A percentile compares a stretch with the other conserved stretches of the same genome.
Evolutionary conservation across 2,113 vertebrate genomes (phyloP).

Genomic region (Protobothrops mucrosquamatus): DNA sequence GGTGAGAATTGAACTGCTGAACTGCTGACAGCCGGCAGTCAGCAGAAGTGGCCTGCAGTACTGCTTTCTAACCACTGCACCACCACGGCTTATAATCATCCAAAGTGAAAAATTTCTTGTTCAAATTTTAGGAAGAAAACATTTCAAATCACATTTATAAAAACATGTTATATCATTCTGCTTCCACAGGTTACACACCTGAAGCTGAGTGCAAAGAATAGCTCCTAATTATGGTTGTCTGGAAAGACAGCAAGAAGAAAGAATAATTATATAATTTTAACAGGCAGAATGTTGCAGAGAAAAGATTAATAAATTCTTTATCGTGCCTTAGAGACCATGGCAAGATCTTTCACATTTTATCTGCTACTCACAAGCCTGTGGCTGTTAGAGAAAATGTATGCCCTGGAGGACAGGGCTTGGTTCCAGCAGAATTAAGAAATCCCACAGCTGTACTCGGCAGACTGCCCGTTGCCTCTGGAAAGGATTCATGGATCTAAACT

Average conservation of each 20-base stretch:
- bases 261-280: constrained; percentile 65
- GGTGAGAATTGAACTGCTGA: too few relatives aligned
- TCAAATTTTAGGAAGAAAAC: neutral
- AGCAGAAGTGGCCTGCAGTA: too few relatives aligned
- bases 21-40: too few relatives aligned
- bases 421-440: constrained; percentile 20
- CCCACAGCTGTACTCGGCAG: constrained; percentile 29
- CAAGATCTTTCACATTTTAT: constrained; percentile 41
- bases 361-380: constrained; percentile 18
- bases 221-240: constrained; percentile 69
- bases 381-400: constrained; percentile 37
- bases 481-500: constrained; percentile 26
- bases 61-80: too few relatives aligned
- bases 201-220: constrained; percentile 42
- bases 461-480: constrained; percentile 12
- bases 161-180: neutral
- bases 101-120: neutral
- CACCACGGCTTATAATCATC: neutral
- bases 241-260: constrained; percentile 59
- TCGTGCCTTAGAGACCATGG: neutral
- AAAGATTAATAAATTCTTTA: constrained; percentile 59
- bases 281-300: constrained; percentile 57
- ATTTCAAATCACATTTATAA: neutral
- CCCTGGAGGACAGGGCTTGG: constrained; percentile 16
- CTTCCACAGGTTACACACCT: constrained; percentile 6